These are phyloP conservation scores for Smutsia temminckii DNA, from an alignment of 2,797 vertebrate genomes.

Conservation along the genomic window DNA sequence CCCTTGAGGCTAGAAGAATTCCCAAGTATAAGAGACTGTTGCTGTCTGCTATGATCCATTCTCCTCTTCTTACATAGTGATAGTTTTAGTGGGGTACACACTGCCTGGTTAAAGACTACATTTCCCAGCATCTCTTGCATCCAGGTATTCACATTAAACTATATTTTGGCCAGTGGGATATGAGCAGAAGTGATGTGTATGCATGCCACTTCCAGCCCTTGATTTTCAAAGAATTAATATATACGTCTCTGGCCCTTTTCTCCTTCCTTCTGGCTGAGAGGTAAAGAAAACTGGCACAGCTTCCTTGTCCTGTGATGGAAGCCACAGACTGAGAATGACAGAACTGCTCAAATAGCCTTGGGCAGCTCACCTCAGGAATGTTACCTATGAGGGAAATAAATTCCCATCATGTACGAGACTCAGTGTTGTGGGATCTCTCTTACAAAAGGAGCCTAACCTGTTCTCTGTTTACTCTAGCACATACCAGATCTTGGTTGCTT, in stretches of 20 bases:
- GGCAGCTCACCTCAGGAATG: neutral
- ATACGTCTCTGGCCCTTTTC: neutral
- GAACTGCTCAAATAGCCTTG: neutral
- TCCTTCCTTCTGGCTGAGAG: neutral
- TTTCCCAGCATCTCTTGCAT: constrained; percentile 7
- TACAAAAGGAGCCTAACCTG: neutral
- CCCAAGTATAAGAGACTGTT: neutral
- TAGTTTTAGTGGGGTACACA: neutral
- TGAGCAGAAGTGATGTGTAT: neutral
- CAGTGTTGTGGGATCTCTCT: neutral
- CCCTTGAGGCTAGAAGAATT: neutral
- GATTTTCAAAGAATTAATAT: neutral
- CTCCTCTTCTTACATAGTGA: neutral
- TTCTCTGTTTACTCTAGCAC: neutral
- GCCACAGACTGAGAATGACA: neutral
- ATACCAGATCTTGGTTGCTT: neutral
- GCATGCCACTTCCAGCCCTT: neutral
- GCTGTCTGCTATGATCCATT: neutral
- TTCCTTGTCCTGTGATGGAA: neutral
- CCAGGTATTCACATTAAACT: neutral
- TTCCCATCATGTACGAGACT: neutral
- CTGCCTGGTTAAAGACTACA: neutral
- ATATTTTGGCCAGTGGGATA: neutral
- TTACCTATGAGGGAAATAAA: neutral
- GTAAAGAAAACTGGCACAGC: neutral